Evolutionary conservation across 2,888 invertebrate species (phyloP).

Genomic region (Pristionchus maxplancki): DNA sequence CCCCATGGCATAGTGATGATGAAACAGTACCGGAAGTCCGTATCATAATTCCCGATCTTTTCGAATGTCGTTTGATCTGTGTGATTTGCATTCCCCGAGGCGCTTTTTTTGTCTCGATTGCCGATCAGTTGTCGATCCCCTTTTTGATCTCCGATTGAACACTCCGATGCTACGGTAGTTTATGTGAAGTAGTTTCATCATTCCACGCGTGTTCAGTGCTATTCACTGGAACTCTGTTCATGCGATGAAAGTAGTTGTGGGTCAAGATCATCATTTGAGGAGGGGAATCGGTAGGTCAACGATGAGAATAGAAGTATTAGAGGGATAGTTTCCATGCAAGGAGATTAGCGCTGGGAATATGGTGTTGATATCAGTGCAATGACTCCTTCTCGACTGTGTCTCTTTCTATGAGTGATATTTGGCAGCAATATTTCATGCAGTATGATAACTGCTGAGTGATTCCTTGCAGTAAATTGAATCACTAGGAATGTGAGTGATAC

Average conservation of each 20-base stretch:
- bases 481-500: neutral
- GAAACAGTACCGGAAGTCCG: neutral
- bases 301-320: neutral
- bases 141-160: neutral
- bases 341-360: neutral
- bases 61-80: neutral
- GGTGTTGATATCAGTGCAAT: neutral
- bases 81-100: neutral
- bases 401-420: neutral
- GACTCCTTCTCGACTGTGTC: neutral
- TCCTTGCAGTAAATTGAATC: neutral
- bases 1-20: neutral
- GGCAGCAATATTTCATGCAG: neutral
- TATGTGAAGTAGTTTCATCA: conserved; percentile 25
- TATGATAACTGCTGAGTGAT: neutral
- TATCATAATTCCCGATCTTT: neutral
- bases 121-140: neutral
- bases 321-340: neutral
- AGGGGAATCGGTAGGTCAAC: neutral
- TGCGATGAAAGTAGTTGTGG: neutral
- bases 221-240: conserved; percentile 23
- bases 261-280: conserved; percentile 28
- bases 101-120: neutral
- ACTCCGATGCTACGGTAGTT: neutral
- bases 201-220: neutral